These are phyloP conservation scores for Sebastes glaucus DNA, from an alignment of 2,797 vertebrate species.

Conservation along the genomic window DNA sequence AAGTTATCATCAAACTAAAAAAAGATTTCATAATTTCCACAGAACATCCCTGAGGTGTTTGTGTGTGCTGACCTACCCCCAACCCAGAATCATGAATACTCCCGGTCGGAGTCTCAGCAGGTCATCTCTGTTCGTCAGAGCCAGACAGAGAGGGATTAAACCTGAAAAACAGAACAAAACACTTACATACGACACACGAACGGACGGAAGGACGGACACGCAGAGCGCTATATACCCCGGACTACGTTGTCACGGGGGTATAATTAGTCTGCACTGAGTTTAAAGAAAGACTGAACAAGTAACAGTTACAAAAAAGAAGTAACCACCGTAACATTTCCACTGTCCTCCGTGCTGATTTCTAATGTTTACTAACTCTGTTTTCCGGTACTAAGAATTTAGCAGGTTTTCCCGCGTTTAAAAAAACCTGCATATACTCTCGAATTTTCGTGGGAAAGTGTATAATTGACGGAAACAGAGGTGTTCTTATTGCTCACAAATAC, in stretches of 20 bases:
- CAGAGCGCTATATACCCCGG: too few species aligned
- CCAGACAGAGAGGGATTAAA: constrained; percentile 91
- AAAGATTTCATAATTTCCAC: neutral
- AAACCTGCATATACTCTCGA: too few species aligned
- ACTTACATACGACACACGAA: neutral
- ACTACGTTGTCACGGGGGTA: too few species aligned
- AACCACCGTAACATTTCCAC: too few species aligned
- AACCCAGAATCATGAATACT: constrained; percentile 90
- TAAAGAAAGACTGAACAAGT: neutral
- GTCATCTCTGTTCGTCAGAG: constrained; percentile 90
- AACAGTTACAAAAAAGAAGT: neutral
- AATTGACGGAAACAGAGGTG: neutral
- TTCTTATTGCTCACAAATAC: neutral
- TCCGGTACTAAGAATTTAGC: too few species aligned
- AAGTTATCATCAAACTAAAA: neutral
- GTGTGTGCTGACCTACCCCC: constrained; percentile 87
- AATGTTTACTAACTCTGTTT: too few species aligned
- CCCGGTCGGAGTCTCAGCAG: constrained; percentile 87
- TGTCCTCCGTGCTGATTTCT: too few species aligned
- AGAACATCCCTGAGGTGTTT: neutral
- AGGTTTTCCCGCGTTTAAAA: too few species aligned
- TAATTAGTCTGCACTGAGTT: neutral
- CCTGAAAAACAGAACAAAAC: constrained; percentile 76
- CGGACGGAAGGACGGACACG: too few species aligned
- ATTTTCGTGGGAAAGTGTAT: neutral